Conservation (phyloP, 2,113 vertebrate species). For the Benitochromis conjunctus region DNA sequence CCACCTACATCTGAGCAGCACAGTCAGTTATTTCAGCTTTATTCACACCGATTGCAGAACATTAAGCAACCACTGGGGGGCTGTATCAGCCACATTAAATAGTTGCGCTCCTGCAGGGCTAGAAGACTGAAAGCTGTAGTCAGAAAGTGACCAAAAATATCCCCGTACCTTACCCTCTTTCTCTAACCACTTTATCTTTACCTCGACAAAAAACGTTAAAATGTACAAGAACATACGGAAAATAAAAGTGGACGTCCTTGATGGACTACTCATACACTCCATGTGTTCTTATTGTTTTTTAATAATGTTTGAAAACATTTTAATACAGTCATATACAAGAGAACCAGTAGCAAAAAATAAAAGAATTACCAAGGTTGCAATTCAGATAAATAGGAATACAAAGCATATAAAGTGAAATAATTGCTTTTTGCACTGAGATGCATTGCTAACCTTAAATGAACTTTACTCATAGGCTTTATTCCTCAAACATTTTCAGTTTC, state of each 20-base stretch:
- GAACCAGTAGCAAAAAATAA: neutral
- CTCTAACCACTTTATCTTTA: neutral
- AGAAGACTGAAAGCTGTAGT: neutral
- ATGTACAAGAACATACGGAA: neutral
- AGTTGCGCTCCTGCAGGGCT: neutral
- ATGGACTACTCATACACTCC: neutral
- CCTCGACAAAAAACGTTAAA: neutral
- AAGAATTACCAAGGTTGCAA: neutral
- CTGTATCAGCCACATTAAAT: neutral
- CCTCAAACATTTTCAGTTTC: neutral
- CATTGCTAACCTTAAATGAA: neutral
- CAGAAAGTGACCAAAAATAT: rapidly evolving
- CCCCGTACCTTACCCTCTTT: neutral
- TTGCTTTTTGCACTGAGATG: neutral
- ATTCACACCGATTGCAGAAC: neutral
- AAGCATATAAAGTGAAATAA: neutral
- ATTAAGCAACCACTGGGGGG: constrained; percentile 4
- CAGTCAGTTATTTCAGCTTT: neutral
- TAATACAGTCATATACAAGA: neutral
- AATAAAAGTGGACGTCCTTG: neutral
- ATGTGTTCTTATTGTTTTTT: neutral
- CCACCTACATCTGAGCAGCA: neutral
- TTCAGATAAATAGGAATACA: neutral
- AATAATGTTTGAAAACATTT: neutral
- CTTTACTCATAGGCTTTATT: neutral